Conservation (phyloP, 35 echinoderm and acorn worm genomes). For the Strongylocentrotus purpuratus region DNA sequence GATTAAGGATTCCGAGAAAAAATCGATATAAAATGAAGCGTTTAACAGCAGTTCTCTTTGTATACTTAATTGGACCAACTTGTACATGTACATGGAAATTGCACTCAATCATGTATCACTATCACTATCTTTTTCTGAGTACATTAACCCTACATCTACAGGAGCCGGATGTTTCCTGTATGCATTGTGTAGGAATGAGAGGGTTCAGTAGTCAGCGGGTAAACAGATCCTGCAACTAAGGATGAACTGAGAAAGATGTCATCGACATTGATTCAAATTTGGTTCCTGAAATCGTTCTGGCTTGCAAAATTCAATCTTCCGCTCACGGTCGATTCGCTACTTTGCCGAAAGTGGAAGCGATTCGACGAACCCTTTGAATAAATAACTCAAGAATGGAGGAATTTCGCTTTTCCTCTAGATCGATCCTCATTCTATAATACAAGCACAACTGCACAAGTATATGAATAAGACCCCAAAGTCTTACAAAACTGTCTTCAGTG, state of each 20-base stretch:
- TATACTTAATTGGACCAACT: too few species aligned
- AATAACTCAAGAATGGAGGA: not conserved
- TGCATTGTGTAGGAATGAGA: too few species aligned
- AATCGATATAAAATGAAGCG: too few species aligned
- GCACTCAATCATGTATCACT: too few species aligned
- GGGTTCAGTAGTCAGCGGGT: too few species aligned
- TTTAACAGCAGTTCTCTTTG: too few species aligned
- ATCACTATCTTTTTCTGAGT: too few species aligned
- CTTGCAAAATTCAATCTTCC: not conserved
- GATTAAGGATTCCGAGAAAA: too few species aligned
- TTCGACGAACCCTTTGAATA: not conserved
- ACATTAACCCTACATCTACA: not conserved
- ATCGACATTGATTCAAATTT: not conserved
- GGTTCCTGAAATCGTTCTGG: not conserved
- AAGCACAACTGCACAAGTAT: too few species aligned
- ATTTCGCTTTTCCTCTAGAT: not conserved
- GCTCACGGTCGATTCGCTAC: not conserved
- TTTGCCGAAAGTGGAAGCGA: not conserved
- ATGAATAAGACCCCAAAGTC: too few species aligned
- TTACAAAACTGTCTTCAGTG: too few species aligned
- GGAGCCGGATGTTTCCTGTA: too few species aligned
- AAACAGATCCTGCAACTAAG: not conserved
- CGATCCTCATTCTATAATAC: not conserved
- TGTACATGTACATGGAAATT: not conserved
- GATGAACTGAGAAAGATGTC: not conserved